phyloP scores from a whole-genome alignment of 37 sponge, comb jelly and placozoan species.

The Amphimedon queenslandica region DNA sequence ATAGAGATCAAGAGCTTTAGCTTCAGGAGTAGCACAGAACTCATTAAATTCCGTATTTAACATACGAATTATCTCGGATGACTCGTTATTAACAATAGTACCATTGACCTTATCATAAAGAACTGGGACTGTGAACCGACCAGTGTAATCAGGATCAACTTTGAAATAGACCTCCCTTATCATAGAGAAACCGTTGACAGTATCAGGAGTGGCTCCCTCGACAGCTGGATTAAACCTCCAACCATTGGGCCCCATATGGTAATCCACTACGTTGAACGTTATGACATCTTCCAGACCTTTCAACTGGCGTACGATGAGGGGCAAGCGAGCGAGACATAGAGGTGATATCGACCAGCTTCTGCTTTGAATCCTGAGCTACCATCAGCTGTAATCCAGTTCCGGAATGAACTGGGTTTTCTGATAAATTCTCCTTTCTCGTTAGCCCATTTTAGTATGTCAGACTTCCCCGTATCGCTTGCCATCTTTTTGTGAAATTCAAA shows the following conservation, averaged over 20 bases:
- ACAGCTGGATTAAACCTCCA: conserved; percentile 72
- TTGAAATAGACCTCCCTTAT: too few species aligned
- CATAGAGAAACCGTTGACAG: conserved; percentile 73
- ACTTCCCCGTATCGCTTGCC: too few species aligned
- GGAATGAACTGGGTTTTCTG: conserved; percentile 58
- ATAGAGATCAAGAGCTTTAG: conserved; percentile 69
- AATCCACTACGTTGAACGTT: conserved; percentile 70
- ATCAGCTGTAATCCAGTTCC: too few species aligned
- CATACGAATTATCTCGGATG: conserved; percentile 86
- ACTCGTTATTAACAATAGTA: conserved; percentile 88
- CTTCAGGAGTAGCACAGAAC: conserved; percentile 57
- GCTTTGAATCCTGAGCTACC: too few species aligned
- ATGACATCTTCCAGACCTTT: conserved; percentile 88
- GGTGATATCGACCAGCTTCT: conserved; percentile 82
- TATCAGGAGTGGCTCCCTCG: conserved; percentile 56
- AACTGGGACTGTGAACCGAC: conserved; percentile 87
- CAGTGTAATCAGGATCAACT: conserved; percentile 65
- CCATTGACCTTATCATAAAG: too few species aligned
- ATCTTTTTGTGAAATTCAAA: too few species aligned
- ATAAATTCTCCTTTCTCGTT: conserved; percentile 70
- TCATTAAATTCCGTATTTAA: conserved; percentile 85
- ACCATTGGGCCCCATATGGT: conserved; percentile 59
- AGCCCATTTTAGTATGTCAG: conserved; percentile 11
- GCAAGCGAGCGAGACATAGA: conserved; percentile 90
- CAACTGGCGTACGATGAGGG: conserved; percentile 75